phyloP scores from a whole-genome alignment of 2,888 invertebrate genomes.

The Coleophora deauratella region DNA sequence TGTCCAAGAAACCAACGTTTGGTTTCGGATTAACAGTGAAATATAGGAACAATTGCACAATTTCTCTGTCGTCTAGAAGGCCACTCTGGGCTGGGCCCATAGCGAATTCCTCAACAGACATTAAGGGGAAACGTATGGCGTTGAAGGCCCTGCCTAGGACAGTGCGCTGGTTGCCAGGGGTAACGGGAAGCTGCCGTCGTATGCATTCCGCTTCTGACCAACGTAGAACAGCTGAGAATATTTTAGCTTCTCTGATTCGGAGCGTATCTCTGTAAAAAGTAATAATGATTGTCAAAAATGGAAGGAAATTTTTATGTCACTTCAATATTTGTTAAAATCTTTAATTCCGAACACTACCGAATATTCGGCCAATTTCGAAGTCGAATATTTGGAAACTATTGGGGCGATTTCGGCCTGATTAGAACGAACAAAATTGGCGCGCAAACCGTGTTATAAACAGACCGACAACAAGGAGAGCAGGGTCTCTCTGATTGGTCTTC shows the following conservation, averaged over 20 bases:
- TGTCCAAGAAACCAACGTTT: conserved; percentile 79
- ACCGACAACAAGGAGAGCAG: too few relatives aligned
- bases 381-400: too few relatives aligned
- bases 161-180: conserved; percentile 78
- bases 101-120: conserved; percentile 91
- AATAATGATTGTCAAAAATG: too few relatives aligned
- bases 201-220: conserved; percentile 85
- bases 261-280: conserved; percentile 79
- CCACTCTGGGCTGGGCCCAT: conserved; percentile 84
- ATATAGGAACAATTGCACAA: conserved; percentile 81
- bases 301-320: neutral
- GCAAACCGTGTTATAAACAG: too few relatives aligned
- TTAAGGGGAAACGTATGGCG: conserved; percentile 85
- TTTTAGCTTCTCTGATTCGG: conserved; percentile 83
- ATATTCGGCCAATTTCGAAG: too few relatives aligned
- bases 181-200: conserved; percentile 77
- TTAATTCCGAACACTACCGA: too few relatives aligned
- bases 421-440: too few relatives aligned
- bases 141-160: conserved; percentile 81
- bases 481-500: too few relatives aligned
- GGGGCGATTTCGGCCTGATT: too few relatives aligned
- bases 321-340: too few relatives aligned
- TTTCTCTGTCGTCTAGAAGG: conserved; percentile 82
- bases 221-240: conserved; percentile 82
- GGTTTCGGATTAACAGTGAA: conserved; percentile 86